Conservation (phyloP, 2,797 vertebrate genomes). For the Bothrops alternatus region DNA sequence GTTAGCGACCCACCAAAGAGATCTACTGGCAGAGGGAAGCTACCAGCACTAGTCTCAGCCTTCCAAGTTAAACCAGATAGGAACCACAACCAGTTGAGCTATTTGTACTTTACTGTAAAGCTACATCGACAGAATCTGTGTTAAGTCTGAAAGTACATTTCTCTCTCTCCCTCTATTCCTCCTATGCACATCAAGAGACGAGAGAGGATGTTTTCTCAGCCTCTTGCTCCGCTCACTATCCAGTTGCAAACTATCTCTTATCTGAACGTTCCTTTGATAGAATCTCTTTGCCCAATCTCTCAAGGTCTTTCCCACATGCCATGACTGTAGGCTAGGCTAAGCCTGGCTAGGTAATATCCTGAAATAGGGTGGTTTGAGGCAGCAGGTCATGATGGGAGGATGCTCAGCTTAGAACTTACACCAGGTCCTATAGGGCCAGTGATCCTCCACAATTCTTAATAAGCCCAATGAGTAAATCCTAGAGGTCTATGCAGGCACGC, state of each 20-base stretch:
- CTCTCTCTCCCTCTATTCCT: no score
- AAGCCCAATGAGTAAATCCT: not conserved
- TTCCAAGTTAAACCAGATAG: not conserved
- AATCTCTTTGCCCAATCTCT: no score
- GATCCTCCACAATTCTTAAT: not conserved
- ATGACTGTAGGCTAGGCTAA: no score
- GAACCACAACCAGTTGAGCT: no score
- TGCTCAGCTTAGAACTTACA: not conserved
- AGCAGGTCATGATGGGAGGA: not conserved
- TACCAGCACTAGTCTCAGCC: not conserved
- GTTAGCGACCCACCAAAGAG: not conserved
- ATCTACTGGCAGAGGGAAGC: not conserved
- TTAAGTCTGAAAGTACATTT: not conserved
- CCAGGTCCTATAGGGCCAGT: not conserved
- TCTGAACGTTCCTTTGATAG: no score
- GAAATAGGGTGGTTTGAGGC: not conserved
- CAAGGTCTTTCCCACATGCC: no score
- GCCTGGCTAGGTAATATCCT: not conserved
- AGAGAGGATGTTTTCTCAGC: no score
- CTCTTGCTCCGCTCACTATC: no score
- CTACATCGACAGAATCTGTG: not conserved
- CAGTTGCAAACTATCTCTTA: no score
- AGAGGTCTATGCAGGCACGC: not conserved
- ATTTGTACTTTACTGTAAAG: no score
- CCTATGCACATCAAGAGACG: no score